Conservation (phyloP, 2,797 vertebrate genomes). For the Helostoma temminkii region DNA sequence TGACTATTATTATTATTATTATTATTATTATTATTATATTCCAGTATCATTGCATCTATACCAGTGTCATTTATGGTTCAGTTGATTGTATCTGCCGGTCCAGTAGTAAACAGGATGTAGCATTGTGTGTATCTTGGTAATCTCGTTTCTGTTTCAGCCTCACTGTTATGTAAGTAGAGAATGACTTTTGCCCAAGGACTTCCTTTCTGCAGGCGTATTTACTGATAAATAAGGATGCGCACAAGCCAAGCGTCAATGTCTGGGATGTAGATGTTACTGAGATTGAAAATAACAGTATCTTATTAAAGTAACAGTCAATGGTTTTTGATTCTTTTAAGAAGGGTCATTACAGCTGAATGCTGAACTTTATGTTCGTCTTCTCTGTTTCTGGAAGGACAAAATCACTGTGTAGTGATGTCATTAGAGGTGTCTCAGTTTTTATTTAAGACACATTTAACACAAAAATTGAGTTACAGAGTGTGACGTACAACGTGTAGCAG, state of each 20-base stretch:
- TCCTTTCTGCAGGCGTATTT: constrained; percentile 12
- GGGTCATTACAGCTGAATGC: background rate
- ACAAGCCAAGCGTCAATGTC: background rate
- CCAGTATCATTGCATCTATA: background rate
- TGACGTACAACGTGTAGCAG: too few relatives aligned
- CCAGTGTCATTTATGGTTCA: constrained; percentile 7
- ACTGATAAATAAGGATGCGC: constrained; percentile 25
- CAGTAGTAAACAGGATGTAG: constrained; percentile 5
- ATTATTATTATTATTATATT: too few relatives aligned
- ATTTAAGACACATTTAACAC: background rate
- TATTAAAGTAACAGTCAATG: background rate
- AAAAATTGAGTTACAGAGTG: too few relatives aligned
- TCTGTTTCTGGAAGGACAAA: background rate
- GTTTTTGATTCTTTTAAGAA: too few relatives aligned
- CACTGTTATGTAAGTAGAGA: constrained; percentile 62
- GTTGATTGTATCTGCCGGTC: constrained; percentile 5
- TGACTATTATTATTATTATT: background rate
- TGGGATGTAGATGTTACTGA: constrained; percentile 6
- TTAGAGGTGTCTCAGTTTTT: background rate
- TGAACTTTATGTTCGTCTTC: background rate
- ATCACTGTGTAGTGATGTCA: background rate
- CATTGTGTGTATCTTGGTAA: constrained; percentile 46
- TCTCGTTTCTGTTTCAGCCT: constrained; percentile 44
- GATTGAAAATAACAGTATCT: background rate
- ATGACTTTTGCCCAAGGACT: constrained; percentile 53